These are phyloP conservation scores for Ophthalmotilapia sp. DNA, from an alignment of 2,113 vertebrate species.

Conservation along the genomic window DNA sequence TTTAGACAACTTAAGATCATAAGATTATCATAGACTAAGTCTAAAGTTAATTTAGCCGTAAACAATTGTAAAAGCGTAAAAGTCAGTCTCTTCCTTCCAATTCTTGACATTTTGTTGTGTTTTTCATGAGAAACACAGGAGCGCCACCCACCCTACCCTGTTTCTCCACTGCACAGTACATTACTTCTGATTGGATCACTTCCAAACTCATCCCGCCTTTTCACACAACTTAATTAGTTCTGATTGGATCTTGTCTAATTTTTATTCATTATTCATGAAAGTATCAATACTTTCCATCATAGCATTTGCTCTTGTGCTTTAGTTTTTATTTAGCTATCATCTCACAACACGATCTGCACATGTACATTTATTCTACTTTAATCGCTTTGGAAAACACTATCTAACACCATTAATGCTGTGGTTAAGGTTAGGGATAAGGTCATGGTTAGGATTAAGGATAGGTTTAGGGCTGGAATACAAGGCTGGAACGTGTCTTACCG, in stretches of 20 bases:
- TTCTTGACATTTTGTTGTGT: background rate
- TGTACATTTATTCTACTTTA: background rate
- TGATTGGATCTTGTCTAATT: background rate
- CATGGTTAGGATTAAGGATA: background rate
- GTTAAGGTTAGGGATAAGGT: background rate
- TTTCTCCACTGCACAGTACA: background rate
- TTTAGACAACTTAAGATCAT: background rate
- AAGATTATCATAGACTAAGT: background rate
- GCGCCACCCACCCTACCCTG: background rate
- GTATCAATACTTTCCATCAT: background rate
- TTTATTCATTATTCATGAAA: background rate
- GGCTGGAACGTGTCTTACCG: background rate
- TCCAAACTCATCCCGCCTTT: background rate
- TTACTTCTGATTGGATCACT: background rate
- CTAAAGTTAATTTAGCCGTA: fast-evolving
- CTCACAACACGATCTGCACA: background rate
- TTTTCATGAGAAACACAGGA: background rate
- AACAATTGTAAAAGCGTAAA: background rate
- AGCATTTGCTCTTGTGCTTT: background rate
- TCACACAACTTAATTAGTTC: background rate
- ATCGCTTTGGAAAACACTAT: background rate
- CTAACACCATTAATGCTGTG: background rate
- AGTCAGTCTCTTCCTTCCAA: background rate
- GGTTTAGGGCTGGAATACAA: background rate
- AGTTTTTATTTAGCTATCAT: background rate